Conservation (phyloP, 2,888 invertebrate species). For the Acholoe squamosa region DNA sequence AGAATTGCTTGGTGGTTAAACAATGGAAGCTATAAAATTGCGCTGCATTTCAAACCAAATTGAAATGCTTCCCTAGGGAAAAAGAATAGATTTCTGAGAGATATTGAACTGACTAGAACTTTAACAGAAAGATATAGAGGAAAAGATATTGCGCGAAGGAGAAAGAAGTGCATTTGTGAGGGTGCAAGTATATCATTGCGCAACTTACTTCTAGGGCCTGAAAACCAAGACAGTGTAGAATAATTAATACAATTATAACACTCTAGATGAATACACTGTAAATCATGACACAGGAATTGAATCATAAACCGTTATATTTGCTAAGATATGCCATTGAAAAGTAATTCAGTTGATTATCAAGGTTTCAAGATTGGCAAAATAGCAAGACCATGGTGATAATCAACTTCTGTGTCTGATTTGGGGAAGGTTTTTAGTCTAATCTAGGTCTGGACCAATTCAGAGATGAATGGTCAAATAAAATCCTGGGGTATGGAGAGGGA, state of each 20-base stretch:
- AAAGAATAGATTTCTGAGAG: background rate
- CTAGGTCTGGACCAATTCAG: too few relatives aligned
- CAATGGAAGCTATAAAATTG: slow-evolving; percentile 23
- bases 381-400: too few relatives aligned
- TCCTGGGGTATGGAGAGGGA: background rate
- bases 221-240: background rate
- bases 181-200: background rate
- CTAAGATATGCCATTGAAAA: too few relatives aligned
- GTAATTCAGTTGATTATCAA: too few relatives aligned
- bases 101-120: background rate
- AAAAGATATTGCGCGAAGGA: background rate
- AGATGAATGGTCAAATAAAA: background rate
- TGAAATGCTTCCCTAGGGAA: background rate
- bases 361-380: too few relatives aligned
- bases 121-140: background rate
- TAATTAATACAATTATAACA: background rate
- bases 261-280: too few relatives aligned
- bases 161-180: slow-evolving; percentile 4
- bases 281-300: too few relatives aligned
- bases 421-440: too few relatives aligned
- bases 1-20: background rate
- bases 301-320: too few relatives aligned
- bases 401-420: too few relatives aligned
- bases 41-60: background rate
- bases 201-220: background rate